Evolutionary conservation across 1,140 invertebrate species (phyloP), one percentile per base, ranked within the genome.

Genomic region (Drosophila takahashii): DNA sequence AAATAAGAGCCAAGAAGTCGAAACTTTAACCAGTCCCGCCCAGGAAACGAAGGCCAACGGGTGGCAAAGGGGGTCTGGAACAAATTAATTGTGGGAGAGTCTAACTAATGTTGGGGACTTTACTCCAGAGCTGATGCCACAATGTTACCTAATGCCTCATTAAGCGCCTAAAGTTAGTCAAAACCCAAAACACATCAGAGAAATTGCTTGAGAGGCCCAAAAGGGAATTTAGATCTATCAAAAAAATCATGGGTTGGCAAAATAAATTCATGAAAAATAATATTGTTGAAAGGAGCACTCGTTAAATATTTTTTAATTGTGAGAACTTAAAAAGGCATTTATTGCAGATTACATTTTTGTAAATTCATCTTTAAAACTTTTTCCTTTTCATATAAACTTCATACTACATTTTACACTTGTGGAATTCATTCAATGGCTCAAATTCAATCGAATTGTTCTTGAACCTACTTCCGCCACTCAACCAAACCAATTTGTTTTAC

Each of bases 21-120:
- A 39, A 66, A 66, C 51, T 58, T 56, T 61, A 67, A 79, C 67
- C 71, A 84, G 61, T 54, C 56, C 39, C 45, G 54, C 22, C 60
- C 66, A 56, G 58, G 54, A 77, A 78, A 71, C 22, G 44, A 52
- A 42, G 47, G 4, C 7, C 41, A n/a, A 52, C 54, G 22, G 62
- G 15, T 57, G 34, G 15, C 36, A 8, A 32, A 22, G 2, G 22
- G 45, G 11, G 42, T 27, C 16, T 47, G 51, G 50, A 66, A 29
- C 47, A 71, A 86, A 86, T 86, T 86, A 86, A 87, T 86, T 86
- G 81, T 56, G 77, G 29, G 60, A 53, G 74, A 77, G 79, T 69
- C 81, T 66, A 80, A 85, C 81, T 81, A 84, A 84, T 84, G 81
- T 71, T 60, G 48, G 15, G 56, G 65, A 53, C 50, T 53, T 39